A percentile compares a stretch with the other conserved stretches of the same genome.
These are phyloP conservation scores for Crax fasciolata DNA, from an alignment of 2,797 vertebrate species.

Conservation along the genomic window DNA sequence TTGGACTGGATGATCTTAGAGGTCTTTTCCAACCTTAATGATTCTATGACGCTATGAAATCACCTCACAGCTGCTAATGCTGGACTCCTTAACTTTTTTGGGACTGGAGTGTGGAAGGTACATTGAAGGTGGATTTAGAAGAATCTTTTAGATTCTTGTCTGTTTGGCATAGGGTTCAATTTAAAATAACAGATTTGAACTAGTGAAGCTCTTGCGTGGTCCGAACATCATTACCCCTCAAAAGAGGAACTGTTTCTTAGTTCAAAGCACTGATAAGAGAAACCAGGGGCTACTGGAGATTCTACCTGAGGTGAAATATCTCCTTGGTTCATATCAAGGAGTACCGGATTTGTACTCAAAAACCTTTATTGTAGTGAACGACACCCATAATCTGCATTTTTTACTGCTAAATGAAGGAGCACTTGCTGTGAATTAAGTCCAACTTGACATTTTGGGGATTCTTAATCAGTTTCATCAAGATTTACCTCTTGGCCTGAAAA, in stretches of 20 bases:
- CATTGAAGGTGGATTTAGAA: background rate
- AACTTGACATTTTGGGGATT: background rate
- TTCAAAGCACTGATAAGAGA: background rate
- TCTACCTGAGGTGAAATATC: background rate
- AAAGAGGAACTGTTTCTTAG: background rate
- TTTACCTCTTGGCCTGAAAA: conserved; percentile 11
- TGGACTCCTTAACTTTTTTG: background rate
- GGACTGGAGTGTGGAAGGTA: background rate
- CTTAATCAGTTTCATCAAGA: background rate
- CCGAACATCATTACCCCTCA: background rate
- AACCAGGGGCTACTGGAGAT: background rate
- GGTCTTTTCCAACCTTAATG: too few relatives aligned
- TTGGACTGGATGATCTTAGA: too few relatives aligned
- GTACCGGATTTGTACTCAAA: background rate
- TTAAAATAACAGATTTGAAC: conserved; percentile 9
- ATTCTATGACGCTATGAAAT: background rate
- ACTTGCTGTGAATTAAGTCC: background rate
- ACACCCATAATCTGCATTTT: background rate
- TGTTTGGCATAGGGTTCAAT: background rate
- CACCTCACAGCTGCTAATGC: background rate
- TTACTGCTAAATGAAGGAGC: background rate
- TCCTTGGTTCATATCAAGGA: background rate
- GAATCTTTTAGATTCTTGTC: background rate
- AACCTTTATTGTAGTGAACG: background rate
- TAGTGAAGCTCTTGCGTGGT: background rate